Evolutionary conservation across 2,113 vertebrate genomes (phyloP).

Genomic region (Sisor rabdophorus): DNA sequence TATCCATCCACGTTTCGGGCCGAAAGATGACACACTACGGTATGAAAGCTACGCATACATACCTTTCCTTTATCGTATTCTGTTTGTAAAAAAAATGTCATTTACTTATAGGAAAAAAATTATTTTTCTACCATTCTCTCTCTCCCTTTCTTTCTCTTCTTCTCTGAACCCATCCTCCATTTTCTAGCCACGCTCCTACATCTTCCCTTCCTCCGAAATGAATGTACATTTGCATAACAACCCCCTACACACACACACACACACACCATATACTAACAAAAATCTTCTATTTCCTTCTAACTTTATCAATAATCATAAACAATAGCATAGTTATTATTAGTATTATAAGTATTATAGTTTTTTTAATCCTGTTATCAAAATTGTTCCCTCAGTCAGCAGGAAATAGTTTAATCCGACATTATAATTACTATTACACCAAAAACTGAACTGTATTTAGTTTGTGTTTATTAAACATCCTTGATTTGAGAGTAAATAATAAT

Average conservation of each 20-base stretch:
- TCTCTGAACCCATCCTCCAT: constrained; percentile 31
- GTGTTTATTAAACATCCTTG: no score
- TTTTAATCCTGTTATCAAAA: neutral
- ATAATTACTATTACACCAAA: neutral
- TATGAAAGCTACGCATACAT: no score
- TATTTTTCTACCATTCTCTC: constrained; percentile 36
- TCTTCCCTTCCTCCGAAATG: constrained; percentile 29
- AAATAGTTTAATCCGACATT: neutral
- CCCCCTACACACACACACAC: neutral
- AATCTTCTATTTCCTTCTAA: neutral
- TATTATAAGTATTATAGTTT: neutral
- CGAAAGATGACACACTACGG: no score
- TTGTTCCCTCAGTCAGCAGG: neutral
- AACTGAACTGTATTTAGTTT: neutral
- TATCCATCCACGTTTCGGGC: neutral
- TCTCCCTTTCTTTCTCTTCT: constrained; percentile 30
- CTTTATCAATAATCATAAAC: no score
- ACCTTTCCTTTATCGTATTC: no score
- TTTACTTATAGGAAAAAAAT: constrained; percentile 65
- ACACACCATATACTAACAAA: no score
- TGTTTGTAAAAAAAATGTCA: constrained; percentile 37
- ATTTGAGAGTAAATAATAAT: no score
- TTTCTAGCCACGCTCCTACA: constrained; percentile 12
- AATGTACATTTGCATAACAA: constrained; percentile 1
- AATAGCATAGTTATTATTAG: neutral